phyloP scores from a whole-genome alignment of 2,797 vertebrate species.

The Falco novaeseelandiae region DNA sequence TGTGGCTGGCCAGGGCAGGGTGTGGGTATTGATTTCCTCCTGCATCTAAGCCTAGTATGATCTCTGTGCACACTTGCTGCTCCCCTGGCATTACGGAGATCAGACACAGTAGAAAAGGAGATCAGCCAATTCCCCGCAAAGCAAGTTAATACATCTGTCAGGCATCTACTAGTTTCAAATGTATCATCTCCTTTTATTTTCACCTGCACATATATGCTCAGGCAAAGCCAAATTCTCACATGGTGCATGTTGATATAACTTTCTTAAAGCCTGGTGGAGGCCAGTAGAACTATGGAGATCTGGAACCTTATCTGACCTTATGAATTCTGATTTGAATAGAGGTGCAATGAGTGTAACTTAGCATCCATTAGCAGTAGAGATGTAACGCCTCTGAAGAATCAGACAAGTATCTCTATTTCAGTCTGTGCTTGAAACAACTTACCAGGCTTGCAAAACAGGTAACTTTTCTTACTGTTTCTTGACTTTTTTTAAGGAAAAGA shows the following conservation, averaged over 20 bases:
- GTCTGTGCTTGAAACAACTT: background rate
- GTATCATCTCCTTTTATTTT: background rate
- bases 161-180: background rate
- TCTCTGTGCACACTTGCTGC: background rate
- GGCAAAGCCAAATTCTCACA: background rate
- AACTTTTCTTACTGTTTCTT: background rate
- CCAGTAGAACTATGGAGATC: background rate
- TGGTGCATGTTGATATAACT: background rate
- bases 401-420: background rate
- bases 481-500: background rate
- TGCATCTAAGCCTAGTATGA: background rate
- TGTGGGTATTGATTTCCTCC: background rate
- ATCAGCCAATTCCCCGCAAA: background rate
- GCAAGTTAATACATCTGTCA: background rate
- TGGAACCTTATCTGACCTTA: background rate
- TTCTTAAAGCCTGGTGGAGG: background rate
- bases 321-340: background rate
- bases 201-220: rapidly evolving
- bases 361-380: background rate
- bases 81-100: background rate
- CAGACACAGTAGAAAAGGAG: background rate
- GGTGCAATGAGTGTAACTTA: background rate
- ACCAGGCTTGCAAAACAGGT: background rate
- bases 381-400: background rate
- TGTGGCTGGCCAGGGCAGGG: background rate